Base-by-base conservation (phyloP, 2,113 vertebrate genomes). In the Euleptes europaea region DNA sequence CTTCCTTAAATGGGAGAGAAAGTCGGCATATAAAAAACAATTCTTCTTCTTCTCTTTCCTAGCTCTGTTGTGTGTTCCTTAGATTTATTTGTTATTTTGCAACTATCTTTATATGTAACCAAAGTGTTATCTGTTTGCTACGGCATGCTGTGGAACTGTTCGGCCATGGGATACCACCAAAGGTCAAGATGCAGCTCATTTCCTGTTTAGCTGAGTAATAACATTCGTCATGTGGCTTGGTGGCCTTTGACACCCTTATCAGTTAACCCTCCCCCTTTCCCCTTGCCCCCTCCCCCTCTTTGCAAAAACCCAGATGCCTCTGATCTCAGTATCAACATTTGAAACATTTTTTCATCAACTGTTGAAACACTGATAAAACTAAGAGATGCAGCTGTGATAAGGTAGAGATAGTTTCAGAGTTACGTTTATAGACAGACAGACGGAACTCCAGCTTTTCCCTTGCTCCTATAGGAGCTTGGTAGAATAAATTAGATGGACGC, bases 241-340 rank as follows among this genome's bases (percentile, higher is more conserved):
- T 71, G 66, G 35, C 83, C 83, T 84, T 84, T 84, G 83, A 60
- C 83, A 78, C 78, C n/a, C 44, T 84, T 78, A 84, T 84, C 75
- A 84, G 49, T 71, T 71, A 57, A 57, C 83, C 75, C 38, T 70
- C 49, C 76, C 11, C 10, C 51, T 84, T 77, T 28, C 35, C 2
- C 75, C 82, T 51, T 51, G 6, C 49, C 2, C 49, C 13, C 49
- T 51, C 60, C 40, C 78, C 38, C 38, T 71, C 67, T 71, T 51
- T 51, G 6, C 49, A 71, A 84, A 60, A 78, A 60, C 60, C 13
- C 28, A 57, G 57, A 78, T 84, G 60, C 49, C 51, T 78, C 14
- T 84, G 35, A 78, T 60, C 35, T 66, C 66, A 40, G 28, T 15
- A 5, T 38, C n/a, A 31, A 40, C 38, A 71, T 26, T 23, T 47